Evolutionary conservation across 2,113 vertebrate genomes (phyloP), one percentile per base, ranked within the genome.

Genomic region (Eolophus roseicapilla): DNA sequence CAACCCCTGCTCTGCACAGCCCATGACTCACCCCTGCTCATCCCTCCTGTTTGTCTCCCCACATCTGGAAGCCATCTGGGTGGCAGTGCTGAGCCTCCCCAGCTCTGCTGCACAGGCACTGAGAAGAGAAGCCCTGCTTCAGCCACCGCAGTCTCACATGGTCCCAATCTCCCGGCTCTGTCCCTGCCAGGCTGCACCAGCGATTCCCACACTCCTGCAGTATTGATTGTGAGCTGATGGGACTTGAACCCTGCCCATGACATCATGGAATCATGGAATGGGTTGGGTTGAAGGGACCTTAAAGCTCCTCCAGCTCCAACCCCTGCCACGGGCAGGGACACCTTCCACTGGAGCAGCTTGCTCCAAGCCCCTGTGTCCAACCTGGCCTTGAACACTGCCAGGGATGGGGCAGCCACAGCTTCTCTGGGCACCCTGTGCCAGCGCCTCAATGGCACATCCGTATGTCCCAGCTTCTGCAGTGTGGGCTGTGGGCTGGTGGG

Each of bases 61-160:
- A 28, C 94, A 94, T 90, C 90, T 95, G 94, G 92, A 67, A 80
- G 53, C 57, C 95, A 94, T 52, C 90, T 94, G 95, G 59, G 90
- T 85, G 41, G 43, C 60, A 19, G 13, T 27, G 64, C 69, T 31
- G 37, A 68, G 64, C 63, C 35, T 57, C 41, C 59, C 64, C 74
- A 57, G 63, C 59, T 82, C 67, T 1, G 0, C 44, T 23, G 64
- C 44, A 53, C 44, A 49, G n/a, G 43, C 65, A 71, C 18, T 2
- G 4, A 49, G 17, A 82, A 67, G 24, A 90, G 77, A 90, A 92
- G 43, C 13, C 43, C 47, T 39, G 17, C 41, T 69, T 60, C 41
- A 87, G 44, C 62, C 81, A 35, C 2, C 0, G 13, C 47, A 69
- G 69, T 7, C 13, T n/a, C 19, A 1, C 60, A 3, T 7, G 13